These are phyloP conservation scores for Tetrao urogallus DNA, from an alignment of 2,113 vertebrate species.

Conservation along the genomic window DNA sequence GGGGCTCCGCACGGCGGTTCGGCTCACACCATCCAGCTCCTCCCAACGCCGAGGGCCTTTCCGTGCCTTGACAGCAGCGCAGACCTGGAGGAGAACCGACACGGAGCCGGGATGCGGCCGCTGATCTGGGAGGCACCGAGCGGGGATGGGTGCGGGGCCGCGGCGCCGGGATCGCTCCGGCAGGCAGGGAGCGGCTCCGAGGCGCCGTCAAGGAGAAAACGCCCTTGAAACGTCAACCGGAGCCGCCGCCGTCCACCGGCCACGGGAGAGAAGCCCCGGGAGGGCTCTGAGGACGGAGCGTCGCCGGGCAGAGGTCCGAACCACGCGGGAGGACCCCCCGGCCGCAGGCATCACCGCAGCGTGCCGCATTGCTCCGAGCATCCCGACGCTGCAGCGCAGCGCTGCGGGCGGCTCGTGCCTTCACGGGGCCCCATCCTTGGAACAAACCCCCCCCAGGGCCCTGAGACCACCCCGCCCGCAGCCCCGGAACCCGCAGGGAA, in stretches of 20 bases:
- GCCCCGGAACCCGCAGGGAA: no score
- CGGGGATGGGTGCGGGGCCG: not conserved
- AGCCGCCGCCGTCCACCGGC: not conserved
- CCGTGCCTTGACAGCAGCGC: not conserved
- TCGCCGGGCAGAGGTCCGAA: no score
- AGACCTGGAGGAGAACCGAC: rapidly evolving
- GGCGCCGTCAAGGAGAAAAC: slow-evolving; percentile 8
- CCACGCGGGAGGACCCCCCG: no score
- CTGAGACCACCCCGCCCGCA: no score
- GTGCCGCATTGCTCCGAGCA: no score
- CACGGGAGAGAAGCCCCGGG: not conserved
- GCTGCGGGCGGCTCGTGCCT: no score
- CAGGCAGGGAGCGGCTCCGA: not conserved
- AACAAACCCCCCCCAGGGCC: no score
- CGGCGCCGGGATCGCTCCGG: not conserved
- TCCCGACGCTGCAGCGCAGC: no score
- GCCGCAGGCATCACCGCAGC: no score
- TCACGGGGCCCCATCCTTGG: no score
- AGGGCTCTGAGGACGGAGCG: no score
- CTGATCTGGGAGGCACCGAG: not conserved
- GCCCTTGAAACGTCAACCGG: not conserved
- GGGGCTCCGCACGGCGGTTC: not conserved
- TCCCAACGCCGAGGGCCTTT: not conserved
- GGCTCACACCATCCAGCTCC: slow-evolving; percentile 31
- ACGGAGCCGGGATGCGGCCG: rapidly evolving